These are phyloP conservation scores for Hylaea fasciaria DNA, from an alignment of 2,888 invertebrate genomes.

Conservation along the genomic window DNA sequence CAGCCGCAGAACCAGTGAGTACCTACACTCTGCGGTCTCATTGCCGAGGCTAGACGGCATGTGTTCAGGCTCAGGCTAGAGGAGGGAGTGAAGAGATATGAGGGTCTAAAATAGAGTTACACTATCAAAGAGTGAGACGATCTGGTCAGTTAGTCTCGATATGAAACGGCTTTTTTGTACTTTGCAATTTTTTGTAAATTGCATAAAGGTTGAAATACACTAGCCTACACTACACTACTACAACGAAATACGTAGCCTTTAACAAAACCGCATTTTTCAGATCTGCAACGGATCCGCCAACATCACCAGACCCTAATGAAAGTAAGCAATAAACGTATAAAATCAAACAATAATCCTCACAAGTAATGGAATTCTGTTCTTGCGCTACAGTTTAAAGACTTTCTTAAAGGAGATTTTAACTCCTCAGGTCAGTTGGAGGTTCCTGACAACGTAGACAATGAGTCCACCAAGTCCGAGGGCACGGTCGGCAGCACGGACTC, in stretches of 20 bases:
- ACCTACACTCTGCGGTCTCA: not conserved
- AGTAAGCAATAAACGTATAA: conserved; percentile 23
- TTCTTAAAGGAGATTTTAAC: not conserved
- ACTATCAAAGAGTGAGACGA: no score
- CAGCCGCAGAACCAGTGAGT: conserved; percentile 61
- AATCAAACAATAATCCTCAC: no score
- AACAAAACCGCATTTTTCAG: conserved; percentile 61
- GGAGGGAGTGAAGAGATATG: no score
- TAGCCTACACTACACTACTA: no score
- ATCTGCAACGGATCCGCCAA: conserved; percentile 53
- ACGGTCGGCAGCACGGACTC: conserved; percentile 88
- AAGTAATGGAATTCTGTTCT: not conserved
- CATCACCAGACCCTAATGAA: conserved; percentile 65
- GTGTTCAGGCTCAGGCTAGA: no score
- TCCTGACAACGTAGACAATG: conserved; percentile 87
- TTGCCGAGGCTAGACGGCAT: no score
- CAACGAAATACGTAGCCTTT: no score
- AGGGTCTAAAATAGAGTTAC: no score
- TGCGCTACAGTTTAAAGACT: not conserved
- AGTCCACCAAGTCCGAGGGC: conserved; percentile 86
- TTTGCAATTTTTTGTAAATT: no score
- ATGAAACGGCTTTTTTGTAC: no score
- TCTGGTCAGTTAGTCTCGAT: no score
- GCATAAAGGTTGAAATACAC: no score
- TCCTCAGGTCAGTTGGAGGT: conserved; percentile 61